Base-by-base conservation (phyloP, 2,797 vertebrate genomes). In the Acropternis orthonyx region DNA sequence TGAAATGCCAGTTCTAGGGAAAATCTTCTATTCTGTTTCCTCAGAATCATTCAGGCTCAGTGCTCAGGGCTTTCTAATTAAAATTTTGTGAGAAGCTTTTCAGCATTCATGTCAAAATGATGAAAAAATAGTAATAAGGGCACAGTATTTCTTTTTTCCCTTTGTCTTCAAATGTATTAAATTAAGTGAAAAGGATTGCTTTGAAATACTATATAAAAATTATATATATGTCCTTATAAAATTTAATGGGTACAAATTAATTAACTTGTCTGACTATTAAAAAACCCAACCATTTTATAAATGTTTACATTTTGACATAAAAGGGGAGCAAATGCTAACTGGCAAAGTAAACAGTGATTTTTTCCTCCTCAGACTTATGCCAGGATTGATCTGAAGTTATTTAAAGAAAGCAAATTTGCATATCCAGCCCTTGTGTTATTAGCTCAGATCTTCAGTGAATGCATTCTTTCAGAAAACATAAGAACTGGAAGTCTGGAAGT, bases 341-440 rank as follows among this genome's bases (percentile, higher is more conserved):
- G 19, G 3, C 3, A 87, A 51, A 61, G 21, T n/a, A 66, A 58
- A 66, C 9, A 65, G 19, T 3, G 65, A 34, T 43, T 14, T 65
- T 65, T 58, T 21, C 1, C 12, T 3, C 2, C 1, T 5, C 14
- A 28, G 34, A 36, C 1, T 68, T 67, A 32, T 32, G 27, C 8
- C 11, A 75, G 13, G 6, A 61, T 65, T 65, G 14, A 52, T 46
- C 16, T 51, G 36, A 71, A 83, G 4, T 4, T 54, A 5, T 49
- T 83, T n/a, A 65, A 86, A 72, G 10, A 68, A 72, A 49, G 3
- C 3, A 72, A 68, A 17, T 36, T 69, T 83, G 0, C 36, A 77
- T 74, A 30, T 23, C 7, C 27, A 66, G 23, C 6, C 24, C 12
- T 48, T 5, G 0, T 63, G 12, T 41, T 81, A 81, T 20, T 17